Conservation (phyloP, 1,140 invertebrate genomes). For the Drosophila navojoa region DNA sequence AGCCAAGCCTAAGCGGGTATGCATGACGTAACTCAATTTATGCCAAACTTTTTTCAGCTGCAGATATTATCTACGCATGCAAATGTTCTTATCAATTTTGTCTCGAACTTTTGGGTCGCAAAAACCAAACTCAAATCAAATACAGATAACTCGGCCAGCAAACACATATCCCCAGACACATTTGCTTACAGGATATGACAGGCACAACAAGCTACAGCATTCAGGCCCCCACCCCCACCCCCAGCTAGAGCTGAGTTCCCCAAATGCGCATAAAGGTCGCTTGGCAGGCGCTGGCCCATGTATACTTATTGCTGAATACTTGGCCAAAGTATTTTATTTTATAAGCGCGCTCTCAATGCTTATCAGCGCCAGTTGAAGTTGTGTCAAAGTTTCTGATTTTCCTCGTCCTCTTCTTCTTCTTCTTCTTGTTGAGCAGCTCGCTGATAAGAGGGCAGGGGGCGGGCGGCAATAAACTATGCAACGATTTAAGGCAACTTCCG, state of each 20-base stretch:
- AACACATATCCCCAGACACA: background rate
- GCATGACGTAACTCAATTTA: background rate
- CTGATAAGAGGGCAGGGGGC: conserved; percentile 30
- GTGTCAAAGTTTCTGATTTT: conserved; percentile 49
- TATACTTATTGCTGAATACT: conserved; percentile 56
- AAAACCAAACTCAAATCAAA: too few species aligned
- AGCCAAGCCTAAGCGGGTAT: background rate
- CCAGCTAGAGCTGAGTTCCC: conserved; percentile 16
- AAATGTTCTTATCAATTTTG: background rate
- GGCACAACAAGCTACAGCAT: background rate
- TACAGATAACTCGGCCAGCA: too few species aligned
- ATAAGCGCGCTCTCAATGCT: conserved; percentile 46
- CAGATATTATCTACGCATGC: background rate
- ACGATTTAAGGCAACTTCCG: conserved; percentile 42
- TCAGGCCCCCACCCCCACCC: background rate
- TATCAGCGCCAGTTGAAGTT: conserved; percentile 62
- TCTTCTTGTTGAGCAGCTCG: conserved; percentile 8
- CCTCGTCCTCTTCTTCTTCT: too few species aligned
- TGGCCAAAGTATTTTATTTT: conserved; percentile 57
- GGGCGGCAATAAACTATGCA: conserved; percentile 25
- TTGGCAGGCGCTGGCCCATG: conserved; percentile 30
- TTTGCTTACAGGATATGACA: background rate
- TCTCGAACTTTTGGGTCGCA: too few species aligned
- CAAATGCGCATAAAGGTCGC: conserved; percentile 47
- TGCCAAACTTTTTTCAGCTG: background rate